phyloP scores from a whole-genome alignment of 2,113 vertebrate species.

The Dryoscopus gambensis region DNA sequence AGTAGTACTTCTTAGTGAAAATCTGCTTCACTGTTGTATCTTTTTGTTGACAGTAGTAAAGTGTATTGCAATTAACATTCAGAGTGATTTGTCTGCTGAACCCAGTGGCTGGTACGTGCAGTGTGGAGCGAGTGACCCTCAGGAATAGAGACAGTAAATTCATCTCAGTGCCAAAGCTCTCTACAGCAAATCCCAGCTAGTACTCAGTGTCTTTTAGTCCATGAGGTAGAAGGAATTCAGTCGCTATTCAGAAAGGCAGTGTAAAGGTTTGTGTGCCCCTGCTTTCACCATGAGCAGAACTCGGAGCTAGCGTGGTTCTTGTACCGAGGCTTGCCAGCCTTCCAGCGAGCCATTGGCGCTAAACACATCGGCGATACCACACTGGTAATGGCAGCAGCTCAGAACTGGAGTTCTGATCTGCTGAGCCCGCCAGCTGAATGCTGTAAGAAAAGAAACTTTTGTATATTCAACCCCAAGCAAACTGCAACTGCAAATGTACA shows the following conservation, averaged over 20 bases:
- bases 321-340: background rate
- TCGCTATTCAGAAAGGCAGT: background rate
- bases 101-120: fast-evolving
- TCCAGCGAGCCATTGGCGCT: fast-evolving
- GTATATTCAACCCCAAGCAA: background rate
- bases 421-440: background rate
- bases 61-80: background rate
- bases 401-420: background rate
- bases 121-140: background rate
- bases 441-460: background rate
- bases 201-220: background rate
- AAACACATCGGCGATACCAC: background rate
- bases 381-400: background rate
- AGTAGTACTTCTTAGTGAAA: background rate
- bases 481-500: background rate
- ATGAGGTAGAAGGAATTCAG: background rate
- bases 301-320: background rate
- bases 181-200: background rate
- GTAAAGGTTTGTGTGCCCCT: background rate
- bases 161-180: background rate
- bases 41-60: background rate
- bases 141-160: background rate
- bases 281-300: background rate
- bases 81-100: background rate
- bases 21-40: background rate